Conservation (phyloP, 1,140 invertebrate species). For the Alviniconcha marisindica region DNA sequence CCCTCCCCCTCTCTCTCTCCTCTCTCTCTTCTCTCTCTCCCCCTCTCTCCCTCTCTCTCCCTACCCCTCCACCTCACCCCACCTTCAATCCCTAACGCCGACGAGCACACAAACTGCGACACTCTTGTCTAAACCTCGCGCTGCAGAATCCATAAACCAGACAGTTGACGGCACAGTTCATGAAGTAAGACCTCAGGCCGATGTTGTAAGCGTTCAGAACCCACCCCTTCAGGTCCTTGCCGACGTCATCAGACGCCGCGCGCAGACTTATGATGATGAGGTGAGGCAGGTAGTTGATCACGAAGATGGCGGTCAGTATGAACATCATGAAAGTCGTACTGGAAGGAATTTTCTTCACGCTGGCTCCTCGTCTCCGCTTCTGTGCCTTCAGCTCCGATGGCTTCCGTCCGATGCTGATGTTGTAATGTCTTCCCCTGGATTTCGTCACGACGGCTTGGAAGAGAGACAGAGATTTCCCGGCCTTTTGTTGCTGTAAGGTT, state of each 20-base stretch:
- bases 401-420: too few species aligned
- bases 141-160: slow-evolving; percentile 71
- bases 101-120: slow-evolving; percentile 9
- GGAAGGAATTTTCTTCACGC: slow-evolving; percentile 29
- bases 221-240: slow-evolving; percentile 30
- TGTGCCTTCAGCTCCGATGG: neutral
- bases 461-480: neutral
- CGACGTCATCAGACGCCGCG: slow-evolving; percentile 53
- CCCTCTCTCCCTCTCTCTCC: neutral
- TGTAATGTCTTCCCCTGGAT: neutral
- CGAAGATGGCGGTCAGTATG: slow-evolving; percentile 64
- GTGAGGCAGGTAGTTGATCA: slow-evolving; percentile 69
- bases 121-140: slow-evolving; percentile 62
- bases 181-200: slow-evolving; percentile 64
- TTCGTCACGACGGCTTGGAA: neutral
- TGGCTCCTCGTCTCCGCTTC: neutral
- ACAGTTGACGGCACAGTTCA: slow-evolving; percentile 65
- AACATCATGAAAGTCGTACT: slow-evolving; percentile 66
- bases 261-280: slow-evolving; percentile 57
- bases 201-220: slow-evolving; percentile 63
- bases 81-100: neutral
- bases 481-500: neutral
- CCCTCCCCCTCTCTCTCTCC: neutral
- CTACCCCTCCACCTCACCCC: neutral
- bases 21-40: neutral